These are phyloP conservation scores for Galeruca laticollis DNA, from an alignment of 2,888 invertebrate species.

Conservation along the genomic window DNA sequence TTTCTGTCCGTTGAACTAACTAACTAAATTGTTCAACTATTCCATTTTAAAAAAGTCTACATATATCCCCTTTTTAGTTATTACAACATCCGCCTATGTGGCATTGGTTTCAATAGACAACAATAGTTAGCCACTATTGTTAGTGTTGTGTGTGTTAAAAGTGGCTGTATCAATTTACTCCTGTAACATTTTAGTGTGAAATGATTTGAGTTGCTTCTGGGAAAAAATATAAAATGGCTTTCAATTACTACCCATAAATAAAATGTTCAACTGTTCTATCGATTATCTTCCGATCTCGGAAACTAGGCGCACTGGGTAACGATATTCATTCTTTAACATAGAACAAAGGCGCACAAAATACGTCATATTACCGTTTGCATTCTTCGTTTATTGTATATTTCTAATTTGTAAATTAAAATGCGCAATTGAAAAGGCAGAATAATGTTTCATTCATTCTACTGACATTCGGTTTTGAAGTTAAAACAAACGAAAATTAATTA, in stretches of 20 bases:
- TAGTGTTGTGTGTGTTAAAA: too few species aligned
- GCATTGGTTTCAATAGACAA: too few species aligned
- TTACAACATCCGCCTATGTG: too few species aligned
- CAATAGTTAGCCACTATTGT: too few species aligned
- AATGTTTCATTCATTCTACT: background rate
- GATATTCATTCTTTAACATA: background rate
- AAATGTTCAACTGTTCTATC: background rate
- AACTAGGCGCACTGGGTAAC: background rate
- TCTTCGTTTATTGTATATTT: conserved; percentile 13
- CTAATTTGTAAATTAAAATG: conserved; percentile 13
- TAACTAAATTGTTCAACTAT: too few species aligned
- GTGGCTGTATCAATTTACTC: too few species aligned
- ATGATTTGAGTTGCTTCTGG: too few species aligned
- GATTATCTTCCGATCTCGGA: background rate
- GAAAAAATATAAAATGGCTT: conserved; percentile 30
- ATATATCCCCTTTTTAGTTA: too few species aligned
- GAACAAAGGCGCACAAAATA: conserved; percentile 10
- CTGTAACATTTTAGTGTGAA: too few species aligned
- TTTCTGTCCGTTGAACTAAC: too few species aligned
- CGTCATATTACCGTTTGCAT: background rate
- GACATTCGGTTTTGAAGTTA: background rate
- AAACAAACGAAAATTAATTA: conserved; percentile 1
- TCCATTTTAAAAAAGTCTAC: conserved; percentile 7
- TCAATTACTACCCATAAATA: background rate
- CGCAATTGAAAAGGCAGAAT: conserved; percentile 1